Base-by-base conservation (phyloP, 2,797 vertebrate species). In the Stomatorhinus walkeri region DNA sequence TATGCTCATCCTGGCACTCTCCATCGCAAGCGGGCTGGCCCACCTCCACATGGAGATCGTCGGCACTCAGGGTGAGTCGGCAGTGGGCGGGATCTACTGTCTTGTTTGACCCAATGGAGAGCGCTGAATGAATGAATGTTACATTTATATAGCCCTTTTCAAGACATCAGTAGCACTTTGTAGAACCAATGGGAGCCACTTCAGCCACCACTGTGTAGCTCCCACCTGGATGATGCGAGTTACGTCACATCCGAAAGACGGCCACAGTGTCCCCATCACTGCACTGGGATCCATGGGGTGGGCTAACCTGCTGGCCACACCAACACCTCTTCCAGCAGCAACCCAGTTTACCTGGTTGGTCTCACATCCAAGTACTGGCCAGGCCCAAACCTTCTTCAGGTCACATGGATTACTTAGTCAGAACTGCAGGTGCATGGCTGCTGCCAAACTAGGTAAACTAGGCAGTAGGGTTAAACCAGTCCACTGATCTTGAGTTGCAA, bases 1-100 rank as follows among this genome's bases (percentile, higher is more conserved):
- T 89, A 97, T 98, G 97, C 92, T 97, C 19, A 91, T 95, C 90
- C 92, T 99, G 88, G 97, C 97, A 0, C 91, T 97, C 86, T 99
- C 98, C 0, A 94, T 97, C 89, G 96, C 97, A 91, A 98, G 98
- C 2, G 98, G 98, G 12, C 94, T 99, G 91, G 97, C 98, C 0
- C 98, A 99, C 92, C 97, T 99, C 1, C 98, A 99, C 92, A 99
- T 99, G 98, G 98, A 99, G 94, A 99, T 99, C 79, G 96, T 99
- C 0, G 97, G 98, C 89, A 98, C 97, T 0, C 97, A 99, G 95
- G 98, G 98, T 98, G 92, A 90, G 91, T 4, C 1, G 6, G 76
- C 76, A n/a, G 7, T n/a, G 19, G 76, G 76, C 16, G 7, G 16
- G 4, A 43, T n/a, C 72, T 40, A 40, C 68, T 8, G 14, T 40